Base-by-base conservation (phyloP, 1,140 invertebrate species). In the Drosophila ambigua region DNA sequence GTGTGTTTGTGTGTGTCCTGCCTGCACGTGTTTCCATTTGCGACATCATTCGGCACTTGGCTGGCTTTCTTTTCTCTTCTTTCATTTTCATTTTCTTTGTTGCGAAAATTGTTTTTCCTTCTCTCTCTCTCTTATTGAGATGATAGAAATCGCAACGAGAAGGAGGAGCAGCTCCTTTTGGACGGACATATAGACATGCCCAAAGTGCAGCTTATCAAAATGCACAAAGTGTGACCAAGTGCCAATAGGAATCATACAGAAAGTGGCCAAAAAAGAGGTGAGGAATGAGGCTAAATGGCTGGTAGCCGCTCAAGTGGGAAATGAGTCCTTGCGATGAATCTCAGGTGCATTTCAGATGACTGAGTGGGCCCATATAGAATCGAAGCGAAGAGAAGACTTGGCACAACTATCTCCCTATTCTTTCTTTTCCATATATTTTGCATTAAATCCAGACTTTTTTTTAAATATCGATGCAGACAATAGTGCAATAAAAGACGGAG, bases 11-110 rank as follows among this genome's bases (percentile, higher is more conserved):
- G 51, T 50, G 31, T 49, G 54, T 63, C 41, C 51, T 46, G 20
- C 49, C 57, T 85, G 81, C 81, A 85, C 81, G 81, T 85, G 81
- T 78, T 84, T 80, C 73, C 81, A 84, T 84, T 81, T 81, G 48
- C 62, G 64, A 57, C 57, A 60, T 61, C 54, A 62, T 67, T 60
- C 54, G 54, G 59, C 72, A 59, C 44, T 75, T 72, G 66, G 66
- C 58, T 72, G 59, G 60, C 51, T 65, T 73, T 78, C 51, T 65
- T 73, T 78, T 59, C 23, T 57, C 44, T 74, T 53, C 60, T 65
- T 58, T 44, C 23, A 16, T 46, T 67, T 53, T 50, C 61, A 72
- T 76, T 72, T 67, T 53, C 66, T 77, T 75, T 71, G 65, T 69
- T 58, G 67, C 52, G 54, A 76, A 87, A 87, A 82, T 75, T 81